These are phyloP conservation scores for Hyppa rectilinea DNA, from an alignment of 2,888 invertebrate species.

Conservation along the genomic window DNA sequence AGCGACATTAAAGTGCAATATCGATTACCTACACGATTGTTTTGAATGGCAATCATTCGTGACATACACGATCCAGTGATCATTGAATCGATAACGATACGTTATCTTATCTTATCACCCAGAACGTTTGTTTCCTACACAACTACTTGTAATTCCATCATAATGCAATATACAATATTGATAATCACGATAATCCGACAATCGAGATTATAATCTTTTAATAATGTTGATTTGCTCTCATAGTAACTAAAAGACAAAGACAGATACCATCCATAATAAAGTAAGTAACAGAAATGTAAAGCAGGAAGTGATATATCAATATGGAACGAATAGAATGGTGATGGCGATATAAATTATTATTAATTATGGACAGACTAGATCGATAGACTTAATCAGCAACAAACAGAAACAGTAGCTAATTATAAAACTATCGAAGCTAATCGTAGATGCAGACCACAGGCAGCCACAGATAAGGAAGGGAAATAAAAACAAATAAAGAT, in stretches of 20 bases:
- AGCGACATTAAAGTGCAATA: slow-evolving; percentile 12
- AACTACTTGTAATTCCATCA: slow-evolving; percentile 48
- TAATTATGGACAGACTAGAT: slow-evolving; percentile 7
- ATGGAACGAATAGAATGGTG: background rate
- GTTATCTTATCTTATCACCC: slow-evolving; percentile 63
- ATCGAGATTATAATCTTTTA: slow-evolving; percentile 44
- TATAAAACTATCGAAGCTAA: slow-evolving; percentile 30
- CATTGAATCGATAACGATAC: slow-evolving; percentile 37
- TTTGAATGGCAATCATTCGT: slow-evolving; percentile 58
- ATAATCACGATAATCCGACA: slow-evolving; percentile 49
- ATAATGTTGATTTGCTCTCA: slow-evolving; percentile 25
- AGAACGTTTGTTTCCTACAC: slow-evolving; percentile 46
- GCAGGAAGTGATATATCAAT: background rate
- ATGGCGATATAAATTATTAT: background rate
- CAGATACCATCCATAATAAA: no score
- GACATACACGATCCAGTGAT: slow-evolving; percentile 60
- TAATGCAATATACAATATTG: slow-evolving; percentile 48
- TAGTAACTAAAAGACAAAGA: slow-evolving; percentile 1
- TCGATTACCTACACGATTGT: slow-evolving; percentile 41
- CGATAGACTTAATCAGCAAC: slow-evolving; percentile 34
- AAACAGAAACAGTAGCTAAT: slow-evolving; percentile 22
- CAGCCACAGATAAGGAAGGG: slow-evolving; percentile 24
- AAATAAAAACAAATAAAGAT: slow-evolving; percentile 47
- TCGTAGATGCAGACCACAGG: slow-evolving; percentile 18
- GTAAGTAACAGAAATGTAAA: background rate